Evolutionary conservation across 2,797 vertebrate species (phyloP).

Genomic region (Anabacerthia variegaticeps): DNA sequence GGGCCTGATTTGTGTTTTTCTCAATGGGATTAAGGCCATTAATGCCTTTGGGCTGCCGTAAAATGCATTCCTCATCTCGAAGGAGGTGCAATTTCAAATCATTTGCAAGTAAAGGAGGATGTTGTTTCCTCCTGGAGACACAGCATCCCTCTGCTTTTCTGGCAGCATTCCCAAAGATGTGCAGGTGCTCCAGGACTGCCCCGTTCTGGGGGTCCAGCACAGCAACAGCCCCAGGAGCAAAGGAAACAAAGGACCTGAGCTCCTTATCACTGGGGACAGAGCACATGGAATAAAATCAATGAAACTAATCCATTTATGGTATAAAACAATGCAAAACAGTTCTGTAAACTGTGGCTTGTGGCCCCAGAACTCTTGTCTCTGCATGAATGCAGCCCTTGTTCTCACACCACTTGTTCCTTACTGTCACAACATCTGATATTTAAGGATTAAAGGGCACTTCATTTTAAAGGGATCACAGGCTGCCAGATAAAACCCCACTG

Average conservation of each 20-base stretch:
- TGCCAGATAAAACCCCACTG: not conserved
- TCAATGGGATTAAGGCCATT: not conserved
- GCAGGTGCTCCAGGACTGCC: not conserved
- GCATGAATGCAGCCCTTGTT: not conserved
- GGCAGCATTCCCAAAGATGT: rapidly evolving
- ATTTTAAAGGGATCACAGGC: not conserved
- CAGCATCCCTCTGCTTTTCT: not conserved
- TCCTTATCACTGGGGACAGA: not conserved
- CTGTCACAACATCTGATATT: not conserved
- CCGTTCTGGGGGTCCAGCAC: rapidly evolving
- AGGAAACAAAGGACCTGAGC: not conserved
- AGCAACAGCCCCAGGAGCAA: not conserved
- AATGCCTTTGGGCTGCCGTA: not conserved
- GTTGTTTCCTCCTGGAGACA: not conserved
- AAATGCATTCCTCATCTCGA: not conserved
- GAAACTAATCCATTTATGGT: not conserved
- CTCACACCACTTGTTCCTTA: not conserved
- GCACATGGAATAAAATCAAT: not conserved
- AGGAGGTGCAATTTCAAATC: not conserved
- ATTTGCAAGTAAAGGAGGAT: not conserved
- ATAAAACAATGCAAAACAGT: not conserved
- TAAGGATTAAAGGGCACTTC: not conserved
- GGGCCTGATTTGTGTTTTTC: not conserved
- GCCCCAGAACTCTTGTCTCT: not conserved
- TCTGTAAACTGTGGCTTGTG: rapidly evolving